Percentiles rank a stretch among this genome's conserved stretches.
Evolutionary conservation across 2,888 invertebrate species (phyloP).

Genomic region (Agriotes lineatus): DNA sequence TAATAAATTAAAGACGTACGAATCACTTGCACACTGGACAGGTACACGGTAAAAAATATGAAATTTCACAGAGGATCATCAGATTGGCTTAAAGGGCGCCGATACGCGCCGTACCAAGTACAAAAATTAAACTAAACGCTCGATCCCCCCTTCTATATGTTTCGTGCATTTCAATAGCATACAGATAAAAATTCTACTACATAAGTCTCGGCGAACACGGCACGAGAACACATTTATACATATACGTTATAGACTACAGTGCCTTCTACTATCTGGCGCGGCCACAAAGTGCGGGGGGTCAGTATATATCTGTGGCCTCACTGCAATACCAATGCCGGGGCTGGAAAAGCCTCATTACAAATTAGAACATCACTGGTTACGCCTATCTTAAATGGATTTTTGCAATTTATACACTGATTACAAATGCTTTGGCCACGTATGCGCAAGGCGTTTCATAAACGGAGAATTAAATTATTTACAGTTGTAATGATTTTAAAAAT

Average conservation of each 20-base stretch:
- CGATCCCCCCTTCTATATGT: slow-evolving; percentile 85
- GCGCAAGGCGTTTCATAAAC: no score
- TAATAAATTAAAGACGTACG: slow-evolving; percentile 54
- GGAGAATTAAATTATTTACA: no score
- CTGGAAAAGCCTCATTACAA: not conserved
- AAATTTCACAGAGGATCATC: slow-evolving; percentile 59
- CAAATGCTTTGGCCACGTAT: no score
- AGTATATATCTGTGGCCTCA: slow-evolving; percentile 41
- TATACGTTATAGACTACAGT: slow-evolving; percentile 51
- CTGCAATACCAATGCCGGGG: slow-evolving; percentile 36
- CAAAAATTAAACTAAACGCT: slow-evolving; percentile 59
- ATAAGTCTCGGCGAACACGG: slow-evolving; percentile 46
- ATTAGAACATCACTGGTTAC: not conserved
- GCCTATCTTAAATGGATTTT: no score
- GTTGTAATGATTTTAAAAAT: no score
- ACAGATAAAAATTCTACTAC: slow-evolving; percentile 69
- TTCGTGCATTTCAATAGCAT: slow-evolving; percentile 91
- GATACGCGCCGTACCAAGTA: slow-evolving; percentile 52
- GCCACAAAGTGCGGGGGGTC: slow-evolving; percentile 47
- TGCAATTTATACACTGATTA: no score
- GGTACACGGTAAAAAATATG: slow-evolving; percentile 61
- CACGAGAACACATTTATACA: slow-evolving; percentile 53
- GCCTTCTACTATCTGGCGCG: slow-evolving; percentile 40
- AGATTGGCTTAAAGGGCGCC: slow-evolving; percentile 49
- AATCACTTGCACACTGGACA: slow-evolving; percentile 61